Conservation (phyloP, 1,140 invertebrate genomes). For the Microplitis mediator region DNA sequence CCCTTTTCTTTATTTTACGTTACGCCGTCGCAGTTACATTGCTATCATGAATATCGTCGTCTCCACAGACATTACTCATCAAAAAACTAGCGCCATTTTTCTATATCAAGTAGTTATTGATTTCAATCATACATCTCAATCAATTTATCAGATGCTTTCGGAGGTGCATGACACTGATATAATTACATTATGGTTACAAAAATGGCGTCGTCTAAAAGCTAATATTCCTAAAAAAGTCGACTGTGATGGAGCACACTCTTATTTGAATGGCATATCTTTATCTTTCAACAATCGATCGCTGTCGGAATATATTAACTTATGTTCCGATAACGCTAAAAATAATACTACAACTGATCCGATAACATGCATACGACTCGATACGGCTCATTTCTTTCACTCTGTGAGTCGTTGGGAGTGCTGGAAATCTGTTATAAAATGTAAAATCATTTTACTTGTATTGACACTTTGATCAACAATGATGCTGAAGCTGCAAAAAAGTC, state of each 20-base stretch:
- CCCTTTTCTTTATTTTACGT: not conserved
- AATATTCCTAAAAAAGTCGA: not conserved
- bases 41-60: not conserved
- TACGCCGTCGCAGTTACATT: not conserved
- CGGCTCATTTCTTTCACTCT: too few relatives aligned
- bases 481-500: too few relatives aligned
- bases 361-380: too few relatives aligned
- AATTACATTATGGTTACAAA: not conserved
- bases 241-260: not conserved
- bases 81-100: not conserved
- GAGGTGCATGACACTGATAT: not conserved
- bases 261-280: not conserved
- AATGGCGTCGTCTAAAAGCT: not conserved
- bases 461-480: too few relatives aligned
- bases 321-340: too few relatives aligned
- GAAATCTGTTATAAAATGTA: too few relatives aligned
- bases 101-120: not conserved
- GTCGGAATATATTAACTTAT: too few relatives aligned
- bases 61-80: not conserved
- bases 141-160: not conserved
- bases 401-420: too few relatives aligned
- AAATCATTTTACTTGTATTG: too few relatives aligned
- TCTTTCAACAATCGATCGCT: too few relatives aligned
- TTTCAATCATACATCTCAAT: not conserved
- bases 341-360: too few relatives aligned